Percentiles rank a stretch among this genome's conserved stretches.
Evolutionary conservation across 2,113 vertebrate genomes (phyloP).

Genomic region (Istiophorus platypterus): DNA sequence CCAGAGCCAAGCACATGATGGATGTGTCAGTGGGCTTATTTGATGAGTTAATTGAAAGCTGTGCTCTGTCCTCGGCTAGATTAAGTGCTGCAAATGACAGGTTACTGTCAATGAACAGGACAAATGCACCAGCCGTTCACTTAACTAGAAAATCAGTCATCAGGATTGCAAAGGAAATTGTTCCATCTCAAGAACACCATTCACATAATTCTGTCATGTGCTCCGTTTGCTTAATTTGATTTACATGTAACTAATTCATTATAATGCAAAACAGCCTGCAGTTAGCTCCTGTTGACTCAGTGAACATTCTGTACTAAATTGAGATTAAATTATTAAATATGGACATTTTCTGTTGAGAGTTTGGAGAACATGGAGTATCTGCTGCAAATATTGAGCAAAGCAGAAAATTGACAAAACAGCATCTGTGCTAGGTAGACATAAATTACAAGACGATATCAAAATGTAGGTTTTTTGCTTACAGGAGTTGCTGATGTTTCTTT

Average conservation of each 20-base stretch:
- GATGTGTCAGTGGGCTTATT: conserved; percentile 69
- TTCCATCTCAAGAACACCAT: conserved; percentile 58
- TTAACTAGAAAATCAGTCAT: conserved; percentile 69
- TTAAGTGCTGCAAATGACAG: conserved; percentile 77
- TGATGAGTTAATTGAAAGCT: conserved; percentile 82
- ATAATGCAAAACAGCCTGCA: conserved; percentile 60
- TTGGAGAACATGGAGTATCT: background rate
- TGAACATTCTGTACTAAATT: conserved; percentile 48
- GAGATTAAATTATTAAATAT: conserved; percentile 46
- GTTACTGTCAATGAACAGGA: conserved; percentile 71
- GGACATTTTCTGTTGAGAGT: conserved; percentile 31
- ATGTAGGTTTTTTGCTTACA: conserved; percentile 36
- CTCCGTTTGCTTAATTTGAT: conserved; percentile 77
- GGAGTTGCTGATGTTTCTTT: conserved; percentile 56
- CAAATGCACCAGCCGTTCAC: conserved; percentile 56
- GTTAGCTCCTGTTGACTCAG: conserved; percentile 61
- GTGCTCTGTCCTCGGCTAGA: conserved; percentile 63
- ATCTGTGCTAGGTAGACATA: conserved; percentile 16
- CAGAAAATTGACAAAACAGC: conserved; percentile 11
- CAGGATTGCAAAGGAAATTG: conserved; percentile 60
- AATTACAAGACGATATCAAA: conserved; percentile 40
- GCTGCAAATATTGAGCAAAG: conserved; percentile 17
- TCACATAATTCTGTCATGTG: conserved; percentile 67
- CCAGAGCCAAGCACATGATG: conserved; percentile 48
- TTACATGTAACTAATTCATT: conserved; percentile 69